These are phyloP conservation scores for Drosophila suboccidentalis DNA, from an alignment of 2,888 invertebrate species.

Conservation along the genomic window DNA sequence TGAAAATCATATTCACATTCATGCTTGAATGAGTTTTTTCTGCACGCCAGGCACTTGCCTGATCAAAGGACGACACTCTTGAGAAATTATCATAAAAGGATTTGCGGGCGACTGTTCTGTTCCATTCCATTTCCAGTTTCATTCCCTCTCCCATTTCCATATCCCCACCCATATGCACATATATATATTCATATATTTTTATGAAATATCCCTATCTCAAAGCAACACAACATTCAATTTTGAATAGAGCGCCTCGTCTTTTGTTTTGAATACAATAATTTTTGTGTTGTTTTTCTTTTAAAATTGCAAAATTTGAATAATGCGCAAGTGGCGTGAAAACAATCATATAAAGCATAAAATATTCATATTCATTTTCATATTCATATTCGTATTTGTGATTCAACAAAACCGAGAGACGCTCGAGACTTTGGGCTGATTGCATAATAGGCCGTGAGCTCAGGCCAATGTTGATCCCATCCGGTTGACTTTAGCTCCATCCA, in stretches of 20 bases:
- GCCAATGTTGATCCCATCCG: slow-evolving; percentile 44
- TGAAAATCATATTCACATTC: slow-evolving; percentile 82
- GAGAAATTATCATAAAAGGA: slow-evolving; percentile 85
- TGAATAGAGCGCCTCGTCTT: slow-evolving; percentile 72
- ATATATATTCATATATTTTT: slow-evolving; percentile 1
- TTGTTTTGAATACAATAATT: slow-evolving; percentile 54
- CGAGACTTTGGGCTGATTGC: slow-evolving; percentile 49
- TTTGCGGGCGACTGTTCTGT: slow-evolving; percentile 67
- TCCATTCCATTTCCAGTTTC: slow-evolving; percentile 30
- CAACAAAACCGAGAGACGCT: slow-evolving; percentile 18
- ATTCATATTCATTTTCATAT: slow-evolving; percentile 50
- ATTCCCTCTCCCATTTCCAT: slow-evolving; percentile 15
- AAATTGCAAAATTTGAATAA: slow-evolving; percentile 78
- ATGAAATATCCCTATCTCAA: slow-evolving; percentile 30
- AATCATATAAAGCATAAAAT: slow-evolving; percentile 27
- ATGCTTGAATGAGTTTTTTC: slow-evolving; percentile 84
- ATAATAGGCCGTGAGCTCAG: slow-evolving; percentile 57
- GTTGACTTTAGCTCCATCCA: slow-evolving; percentile 34
- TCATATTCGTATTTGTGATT: slow-evolving; percentile 32
- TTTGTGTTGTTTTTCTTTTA: slow-evolving; percentile 40
- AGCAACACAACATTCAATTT: slow-evolving; percentile 21
- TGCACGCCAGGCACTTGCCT: slow-evolving; percentile 78
- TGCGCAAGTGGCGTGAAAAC: slow-evolving; percentile 77
- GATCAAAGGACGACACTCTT: slow-evolving; percentile 85
- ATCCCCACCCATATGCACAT: slow-evolving; percentile 9